Percentiles rank a stretch among this genome's conserved stretches.
These are phyloP conservation scores for Drosophila jambulina DNA, from an alignment of 1,140 invertebrate species.

Conservation along the genomic window DNA sequence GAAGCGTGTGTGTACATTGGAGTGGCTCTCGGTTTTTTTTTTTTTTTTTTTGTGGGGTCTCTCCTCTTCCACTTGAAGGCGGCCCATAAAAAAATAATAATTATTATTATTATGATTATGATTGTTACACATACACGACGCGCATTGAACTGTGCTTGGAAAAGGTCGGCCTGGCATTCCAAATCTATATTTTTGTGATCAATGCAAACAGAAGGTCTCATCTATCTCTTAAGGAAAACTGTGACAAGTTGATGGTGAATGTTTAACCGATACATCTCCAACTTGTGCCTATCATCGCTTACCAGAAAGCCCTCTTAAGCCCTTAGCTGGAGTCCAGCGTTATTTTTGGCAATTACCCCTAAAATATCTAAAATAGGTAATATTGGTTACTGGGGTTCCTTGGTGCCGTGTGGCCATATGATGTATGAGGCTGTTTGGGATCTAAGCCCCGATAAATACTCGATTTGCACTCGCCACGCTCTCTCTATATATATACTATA, in stretches of 20 bases:
- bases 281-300: constrained; percentile 3
- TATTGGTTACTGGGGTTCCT: neutral
- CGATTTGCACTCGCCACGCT: constrained; percentile 33
- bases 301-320: constrained; percentile 29
- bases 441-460: constrained; percentile 40
- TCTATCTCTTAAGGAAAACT: constrained; percentile 24
- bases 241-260: constrained; percentile 28
- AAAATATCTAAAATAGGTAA: constrained; percentile 38
- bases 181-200: constrained; percentile 23
- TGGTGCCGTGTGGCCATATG: constrained; percentile 51
- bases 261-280: constrained; percentile 8
- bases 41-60: constrained; percentile 34
- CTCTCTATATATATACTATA: neutral
- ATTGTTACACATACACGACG: constrained; percentile 54
- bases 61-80: constrained; percentile 59
- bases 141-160: constrained; percentile 73
- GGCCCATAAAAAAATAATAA: constrained; percentile 64
- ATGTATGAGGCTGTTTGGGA: constrained; percentile 28
- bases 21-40: constrained; percentile 59
- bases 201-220: constrained; percentile 44
- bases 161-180: constrained; percentile 68
- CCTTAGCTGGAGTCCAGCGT: constrained; percentile 1
- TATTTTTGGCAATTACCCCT: constrained; percentile 36
- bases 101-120: constrained; percentile 60
- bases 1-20: constrained; percentile 67